phyloP scores from a whole-genome alignment of 2,888 invertebrate species.

The Chrysolina americana region DNA sequence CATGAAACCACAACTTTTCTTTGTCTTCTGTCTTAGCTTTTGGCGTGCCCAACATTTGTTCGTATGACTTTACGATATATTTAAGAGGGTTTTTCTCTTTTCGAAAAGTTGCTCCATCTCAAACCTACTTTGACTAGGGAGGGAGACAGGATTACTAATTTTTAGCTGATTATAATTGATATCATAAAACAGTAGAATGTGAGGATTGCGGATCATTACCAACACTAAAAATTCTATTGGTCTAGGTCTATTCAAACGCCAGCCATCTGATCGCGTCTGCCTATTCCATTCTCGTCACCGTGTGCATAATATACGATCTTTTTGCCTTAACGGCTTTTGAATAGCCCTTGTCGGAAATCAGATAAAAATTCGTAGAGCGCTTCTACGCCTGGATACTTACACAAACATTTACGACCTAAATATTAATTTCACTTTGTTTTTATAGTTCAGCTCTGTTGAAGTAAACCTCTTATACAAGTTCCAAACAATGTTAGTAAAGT shows the following conservation, averaged over 20 bases:
- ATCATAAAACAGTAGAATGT: too few species aligned
- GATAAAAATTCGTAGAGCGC: slow-evolving; percentile 1
- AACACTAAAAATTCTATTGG: background rate
- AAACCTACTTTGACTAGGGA: too few species aligned
- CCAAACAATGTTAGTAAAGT: slow-evolving; percentile 18
- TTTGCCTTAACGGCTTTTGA: background rate
- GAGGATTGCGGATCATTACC: too few species aligned
- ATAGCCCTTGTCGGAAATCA: background rate
- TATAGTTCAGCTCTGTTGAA: slow-evolving; percentile 13
- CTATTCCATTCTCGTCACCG: background rate
- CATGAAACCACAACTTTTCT: too few species aligned
- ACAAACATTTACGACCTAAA: slow-evolving; percentile 22
- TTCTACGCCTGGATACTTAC: background rate
- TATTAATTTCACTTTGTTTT: slow-evolving; percentile 20
- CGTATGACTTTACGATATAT: too few species aligned
- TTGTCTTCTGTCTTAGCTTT: too few species aligned
- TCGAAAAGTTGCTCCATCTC: too few species aligned
- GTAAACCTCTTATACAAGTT: slow-evolving; percentile 23
- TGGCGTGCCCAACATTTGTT: too few species aligned
- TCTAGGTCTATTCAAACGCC: background rate
- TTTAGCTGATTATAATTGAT: background rate
- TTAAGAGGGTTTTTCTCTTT: too few species aligned
- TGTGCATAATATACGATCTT: background rate
- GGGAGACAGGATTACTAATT: too few species aligned
- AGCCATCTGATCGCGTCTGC: background rate